A percentile compares a stretch with the other conserved stretches of the same genome.
Evolutionary conservation across 2,797 vertebrate species (phyloP).

Genomic region (Protosalanx chinensis): DNA sequence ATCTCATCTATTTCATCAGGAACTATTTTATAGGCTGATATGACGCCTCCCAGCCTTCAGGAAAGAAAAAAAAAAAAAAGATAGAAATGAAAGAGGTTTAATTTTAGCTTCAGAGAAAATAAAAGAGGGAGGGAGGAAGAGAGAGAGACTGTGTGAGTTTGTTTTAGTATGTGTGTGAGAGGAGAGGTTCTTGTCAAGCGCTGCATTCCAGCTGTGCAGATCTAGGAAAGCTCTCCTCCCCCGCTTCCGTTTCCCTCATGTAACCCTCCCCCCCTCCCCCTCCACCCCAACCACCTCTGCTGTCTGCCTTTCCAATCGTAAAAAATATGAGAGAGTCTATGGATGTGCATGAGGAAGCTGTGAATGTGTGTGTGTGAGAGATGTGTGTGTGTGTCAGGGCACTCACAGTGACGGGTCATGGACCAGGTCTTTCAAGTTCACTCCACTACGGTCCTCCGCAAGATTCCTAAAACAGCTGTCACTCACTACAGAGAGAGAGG

Average conservation of each 20-base stretch:
- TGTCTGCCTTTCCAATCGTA: slow-evolving; percentile 1
- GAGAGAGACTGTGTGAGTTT: slow-evolving; percentile 10
- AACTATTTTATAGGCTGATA: slow-evolving; percentile 97
- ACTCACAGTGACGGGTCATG: slow-evolving; percentile 97
- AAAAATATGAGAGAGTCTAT: no score
- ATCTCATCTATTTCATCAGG: slow-evolving; percentile 98
- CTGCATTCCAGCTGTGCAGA: slow-evolving; percentile 15
- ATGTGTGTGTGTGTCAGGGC: slow-evolving; percentile 17
- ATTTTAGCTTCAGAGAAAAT: slow-evolving; percentile 2
- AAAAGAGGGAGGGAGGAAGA: not conserved
- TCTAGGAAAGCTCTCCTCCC: not conserved
- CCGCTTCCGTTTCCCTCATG: slow-evolving; percentile 13
- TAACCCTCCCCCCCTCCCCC: not conserved
- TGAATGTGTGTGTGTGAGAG: slow-evolving; percentile 12
- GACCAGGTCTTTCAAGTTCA: slow-evolving; percentile 97
- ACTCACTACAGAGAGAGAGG: slow-evolving; percentile 76
- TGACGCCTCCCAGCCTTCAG: slow-evolving; percentile 93
- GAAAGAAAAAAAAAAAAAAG: slow-evolving; percentile 59
- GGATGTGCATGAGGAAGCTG: no score
- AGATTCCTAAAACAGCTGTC: slow-evolving; percentile 97
- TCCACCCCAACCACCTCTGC: not conserved
- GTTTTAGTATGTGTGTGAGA: slow-evolving; percentile 21
- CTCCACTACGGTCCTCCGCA: slow-evolving; percentile 94
- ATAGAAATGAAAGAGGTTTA: slow-evolving; percentile 14
- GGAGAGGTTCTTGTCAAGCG: slow-evolving; percentile 31